Evolutionary conservation across 2,888 invertebrate species (phyloP), one percentile per base, ranked within the genome.

Genomic region (Nemapogon koenigi): DNA sequence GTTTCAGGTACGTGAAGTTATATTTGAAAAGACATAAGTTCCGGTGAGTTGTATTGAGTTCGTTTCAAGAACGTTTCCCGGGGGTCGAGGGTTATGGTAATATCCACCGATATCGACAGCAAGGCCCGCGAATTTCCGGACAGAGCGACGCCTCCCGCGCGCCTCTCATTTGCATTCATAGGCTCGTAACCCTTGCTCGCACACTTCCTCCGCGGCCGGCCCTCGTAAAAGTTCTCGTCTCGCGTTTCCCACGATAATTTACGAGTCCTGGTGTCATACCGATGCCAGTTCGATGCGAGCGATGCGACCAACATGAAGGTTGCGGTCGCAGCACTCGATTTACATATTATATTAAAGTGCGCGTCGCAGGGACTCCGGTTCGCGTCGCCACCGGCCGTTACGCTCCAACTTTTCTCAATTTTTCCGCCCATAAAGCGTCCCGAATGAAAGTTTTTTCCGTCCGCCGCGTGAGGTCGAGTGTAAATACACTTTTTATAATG

Each of bases 261-360:
- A 78, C 69, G 75, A 72, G 61, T 62, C 67, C 17, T 17, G 31
- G 22, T 35, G 37, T 30, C 17, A 16, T 36, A 36, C 37, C 18
- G 16, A 72, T 75, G 71, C 69, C 71, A 73, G 68, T 63, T 64
- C 57, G 62, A 60, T 66, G 59, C 40, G 41, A 41, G n/a, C n/a
- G 31, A 31, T 16, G 15, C 14, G 31, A 16, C 31, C 16, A 31
- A 16, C n/a, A 15, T 16, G 35, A 33, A 17, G 35, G 19, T 13
- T 18, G 18, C 18, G 18, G 35, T 22, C 26, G 18, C n/a, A n/a
- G n/a, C n/a, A n/a, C 27, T 69, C 68, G 69, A 78, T 78, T 76
- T 76, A 69, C 78, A 78, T 78, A 75, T 76, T 78, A 78, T 78
- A 78, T 78, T 78, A 78, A 78, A 78, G 54, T 66, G 63, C 51